These are phyloP conservation scores for Ceratotherium simum DNA, from an alignment of 2,113 vertebrate genomes.

Conservation along the genomic window DNA sequence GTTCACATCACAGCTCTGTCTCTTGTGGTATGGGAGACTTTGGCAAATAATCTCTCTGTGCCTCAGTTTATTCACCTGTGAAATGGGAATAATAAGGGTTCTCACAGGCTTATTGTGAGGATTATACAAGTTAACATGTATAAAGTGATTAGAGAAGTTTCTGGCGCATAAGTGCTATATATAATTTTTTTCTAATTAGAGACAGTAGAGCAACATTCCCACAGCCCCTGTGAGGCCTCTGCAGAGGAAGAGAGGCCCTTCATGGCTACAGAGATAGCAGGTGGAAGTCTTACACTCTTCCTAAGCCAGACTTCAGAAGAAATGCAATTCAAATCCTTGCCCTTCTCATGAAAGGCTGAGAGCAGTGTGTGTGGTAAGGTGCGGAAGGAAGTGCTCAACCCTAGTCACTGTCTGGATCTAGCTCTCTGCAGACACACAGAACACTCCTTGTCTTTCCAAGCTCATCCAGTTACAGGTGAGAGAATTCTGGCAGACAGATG, in stretches of 20 bases:
- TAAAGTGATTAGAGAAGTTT: neutral
- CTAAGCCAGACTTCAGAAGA: neutral
- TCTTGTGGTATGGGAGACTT: neutral
- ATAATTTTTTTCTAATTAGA: conserved; percentile 41
- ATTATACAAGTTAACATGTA: neutral
- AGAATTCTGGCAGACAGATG: neutral
- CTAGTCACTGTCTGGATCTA: neutral
- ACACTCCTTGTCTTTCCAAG: neutral
- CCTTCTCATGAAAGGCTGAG: neutral
- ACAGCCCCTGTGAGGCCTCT: neutral
- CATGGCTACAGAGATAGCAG: neutral
- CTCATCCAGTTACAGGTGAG: neutral
- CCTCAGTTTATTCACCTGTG: conserved; percentile 39
- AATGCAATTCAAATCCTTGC: conserved; percentile 1
- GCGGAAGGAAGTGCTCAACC: neutral
- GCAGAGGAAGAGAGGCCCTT: neutral
- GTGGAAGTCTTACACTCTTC: neutral
- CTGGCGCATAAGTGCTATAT: neutral
- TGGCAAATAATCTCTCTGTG: neutral
- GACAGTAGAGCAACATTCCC: conserved; percentile 6
- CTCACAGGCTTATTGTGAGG: neutral
- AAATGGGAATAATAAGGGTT: conserved; percentile 48
- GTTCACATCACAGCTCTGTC: neutral
- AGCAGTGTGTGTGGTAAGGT: neutral
- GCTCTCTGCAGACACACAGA: conserved; percentile 1